Percentiles rank a stretch among this genome's conserved stretches.
phyloP scores from a whole-genome alignment of 2,888 invertebrate species.

The Agapetus fuscipes region DNA sequence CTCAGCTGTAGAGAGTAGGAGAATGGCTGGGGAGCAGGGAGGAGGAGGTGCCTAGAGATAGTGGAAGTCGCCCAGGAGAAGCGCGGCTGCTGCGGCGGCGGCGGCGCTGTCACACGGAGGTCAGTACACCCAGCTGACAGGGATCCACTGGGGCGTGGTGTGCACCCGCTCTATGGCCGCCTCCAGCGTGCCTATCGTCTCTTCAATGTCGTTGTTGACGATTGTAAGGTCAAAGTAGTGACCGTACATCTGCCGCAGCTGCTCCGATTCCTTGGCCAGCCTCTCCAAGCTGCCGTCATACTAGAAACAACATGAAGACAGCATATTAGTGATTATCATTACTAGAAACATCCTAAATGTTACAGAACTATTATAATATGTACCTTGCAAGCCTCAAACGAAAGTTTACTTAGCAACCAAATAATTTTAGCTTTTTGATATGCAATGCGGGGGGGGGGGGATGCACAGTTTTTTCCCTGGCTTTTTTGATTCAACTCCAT shows the following conservation, averaged over 20 bases:
- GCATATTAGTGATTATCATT: no score
- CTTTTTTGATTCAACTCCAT: no score
- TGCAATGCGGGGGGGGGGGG: no score
- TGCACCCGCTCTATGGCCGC: conserved; percentile 84
- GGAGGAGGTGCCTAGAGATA: conserved; percentile 14
- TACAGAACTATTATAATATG: no score
- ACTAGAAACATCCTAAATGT: no score
- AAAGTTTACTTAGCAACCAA: no score
- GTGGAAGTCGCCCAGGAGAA: conserved; percentile 21
- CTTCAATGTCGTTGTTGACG: conserved; percentile 99
- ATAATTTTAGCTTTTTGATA: no score
- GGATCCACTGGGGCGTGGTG: conserved; percentile 93
- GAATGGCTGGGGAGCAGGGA: neutral
- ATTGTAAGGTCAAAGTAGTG: conserved; percentile 98
- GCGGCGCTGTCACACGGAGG: conserved; percentile 35
- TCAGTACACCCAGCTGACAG: conserved; percentile 97
- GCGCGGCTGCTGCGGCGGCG: conserved; percentile 18
- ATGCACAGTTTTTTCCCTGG: no score
- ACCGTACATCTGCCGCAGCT: conserved; percentile 93
- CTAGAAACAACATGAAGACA: conserved; percentile 56
- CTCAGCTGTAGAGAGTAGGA: conserved; percentile 43
- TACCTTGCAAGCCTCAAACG: no score
- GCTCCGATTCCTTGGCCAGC: conserved; percentile 92
- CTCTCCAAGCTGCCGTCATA: conserved; percentile 96
- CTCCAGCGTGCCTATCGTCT: conserved; percentile 90